Evolutionary conservation across 2,797 vertebrate species (phyloP).

Genomic region (Eidolon dupreanum): DNA sequence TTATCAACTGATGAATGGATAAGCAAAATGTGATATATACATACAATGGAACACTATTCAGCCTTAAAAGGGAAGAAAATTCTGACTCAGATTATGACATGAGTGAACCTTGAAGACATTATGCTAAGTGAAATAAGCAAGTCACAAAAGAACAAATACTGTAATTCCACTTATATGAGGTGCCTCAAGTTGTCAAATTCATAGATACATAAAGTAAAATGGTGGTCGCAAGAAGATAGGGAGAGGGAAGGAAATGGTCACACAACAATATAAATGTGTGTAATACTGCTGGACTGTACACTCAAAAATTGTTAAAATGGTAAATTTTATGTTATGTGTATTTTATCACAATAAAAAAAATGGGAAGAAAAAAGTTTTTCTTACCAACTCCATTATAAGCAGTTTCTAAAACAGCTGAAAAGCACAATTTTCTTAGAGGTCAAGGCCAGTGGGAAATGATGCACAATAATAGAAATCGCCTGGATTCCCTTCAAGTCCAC

Average conservation of each 20-base stretch:
- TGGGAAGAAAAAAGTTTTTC: background rate
- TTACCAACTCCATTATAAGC: background rate
- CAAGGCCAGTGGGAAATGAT: background rate
- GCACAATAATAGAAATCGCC: rapidly evolving
- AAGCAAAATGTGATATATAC: background rate
- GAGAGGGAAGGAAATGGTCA: background rate
- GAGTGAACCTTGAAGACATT: background rate
- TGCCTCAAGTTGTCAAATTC: background rate
- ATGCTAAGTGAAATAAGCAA: background rate
- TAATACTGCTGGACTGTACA: background rate
- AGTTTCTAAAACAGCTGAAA: background rate
- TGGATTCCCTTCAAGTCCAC: background rate
- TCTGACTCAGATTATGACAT: background rate
- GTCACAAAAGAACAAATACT: background rate
- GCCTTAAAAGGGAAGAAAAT: background rate
- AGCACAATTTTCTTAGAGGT: background rate
- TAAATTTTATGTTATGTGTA: background rate
- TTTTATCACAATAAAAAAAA: background rate
- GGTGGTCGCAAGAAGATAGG: background rate
- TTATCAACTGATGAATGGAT: background rate
- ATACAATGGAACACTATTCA: background rate
- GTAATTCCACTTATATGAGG: background rate
- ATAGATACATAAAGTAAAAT: background rate
- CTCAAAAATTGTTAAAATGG: background rate
- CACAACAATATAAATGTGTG: background rate